Percentiles rank a stretch among this genome's conserved stretches.
Evolutionary conservation across 2,888 invertebrate species (phyloP).

Genomic region (Myopa tessellatipennis): DNA sequence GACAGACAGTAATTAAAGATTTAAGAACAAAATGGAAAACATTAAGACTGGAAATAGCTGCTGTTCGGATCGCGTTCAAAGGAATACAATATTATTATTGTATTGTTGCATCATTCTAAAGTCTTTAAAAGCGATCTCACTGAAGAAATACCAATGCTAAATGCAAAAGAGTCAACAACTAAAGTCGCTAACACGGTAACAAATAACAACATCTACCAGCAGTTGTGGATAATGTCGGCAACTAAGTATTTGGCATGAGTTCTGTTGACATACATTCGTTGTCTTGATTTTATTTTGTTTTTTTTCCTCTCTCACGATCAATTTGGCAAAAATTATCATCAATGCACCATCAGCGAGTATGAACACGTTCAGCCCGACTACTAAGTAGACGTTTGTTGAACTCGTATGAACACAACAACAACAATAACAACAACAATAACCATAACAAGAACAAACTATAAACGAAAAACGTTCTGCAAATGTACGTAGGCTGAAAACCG

Average conservation of each 20-base stretch:
- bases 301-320: slow-evolving; percentile 4
- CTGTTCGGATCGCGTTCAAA: too few species aligned
- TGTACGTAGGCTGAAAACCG: too few species aligned
- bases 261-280: slow-evolving; percentile 39
- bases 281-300: background rate
- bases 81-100: too few species aligned
- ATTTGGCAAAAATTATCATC: background rate
- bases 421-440: too few species aligned
- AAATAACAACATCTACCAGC: background rate
- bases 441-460: too few species aligned
- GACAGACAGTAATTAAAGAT: too few species aligned
- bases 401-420: background rate
- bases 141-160: too few species aligned
- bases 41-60: too few species aligned
- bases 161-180: background rate
- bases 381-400: slow-evolving; percentile 34
- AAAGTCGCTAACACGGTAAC: background rate
- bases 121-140: too few species aligned
- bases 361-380: slow-evolving; percentile 26
- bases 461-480: too few species aligned
- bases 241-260: slow-evolving; percentile 15
- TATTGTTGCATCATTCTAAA: too few species aligned
- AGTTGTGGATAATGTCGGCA: background rate
- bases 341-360: background rate
- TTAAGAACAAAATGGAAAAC: too few species aligned